Evolutionary conservation across 2,888 invertebrate genomes (phyloP), one percentile per base, ranked within the genome.

Genomic region (Thysanoteuthis rhombus): DNA sequence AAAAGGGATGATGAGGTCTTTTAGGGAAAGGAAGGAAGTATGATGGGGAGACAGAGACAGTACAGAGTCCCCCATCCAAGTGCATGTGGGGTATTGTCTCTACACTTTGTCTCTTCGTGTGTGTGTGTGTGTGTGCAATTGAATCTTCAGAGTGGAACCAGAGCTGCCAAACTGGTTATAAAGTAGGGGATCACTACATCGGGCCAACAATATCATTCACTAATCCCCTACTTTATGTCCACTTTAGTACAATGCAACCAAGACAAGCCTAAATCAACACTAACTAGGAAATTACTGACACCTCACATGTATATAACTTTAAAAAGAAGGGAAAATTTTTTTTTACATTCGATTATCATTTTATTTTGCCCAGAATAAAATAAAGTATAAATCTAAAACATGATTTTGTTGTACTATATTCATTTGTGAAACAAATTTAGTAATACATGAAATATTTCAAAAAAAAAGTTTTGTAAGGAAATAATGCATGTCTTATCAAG

Each of bases 1-100:
- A 93, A 75, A 42, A 91, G 89, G 91, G 93, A 91, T 52, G 91
- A 45, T 39, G 91, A 94, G 39, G 89, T 89, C 91, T 52, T 89
- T 52, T 89, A 25, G 75, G 93, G 39, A 93, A 93, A 92, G 45
- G 38, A 92, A 92, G 93, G 93, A 45, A 92, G 89, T 75, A 16
- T 75, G 75, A 75, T 75, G n/a, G 90, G 92, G 75, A 91, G 91
- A 52, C 12, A 45, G 75, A 28, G 42, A 47, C 32, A 89, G 39
- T 40, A 58, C 32, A 89, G 32, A 36, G 36, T n/a, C 75, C 75
- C 75, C 75, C 75, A 75, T 75, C 75, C 75, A 75, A 89, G 38
- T 93, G 75, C 36, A 75, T 39, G 40, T 36, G 89, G 89, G 42
- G 75, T 89, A 93, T 75, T 93, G 75, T 93, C 28, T 40, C 93